Conservation (phyloP, 2,888 invertebrate genomes). For the Asteroscopus sphinx region DNA sequence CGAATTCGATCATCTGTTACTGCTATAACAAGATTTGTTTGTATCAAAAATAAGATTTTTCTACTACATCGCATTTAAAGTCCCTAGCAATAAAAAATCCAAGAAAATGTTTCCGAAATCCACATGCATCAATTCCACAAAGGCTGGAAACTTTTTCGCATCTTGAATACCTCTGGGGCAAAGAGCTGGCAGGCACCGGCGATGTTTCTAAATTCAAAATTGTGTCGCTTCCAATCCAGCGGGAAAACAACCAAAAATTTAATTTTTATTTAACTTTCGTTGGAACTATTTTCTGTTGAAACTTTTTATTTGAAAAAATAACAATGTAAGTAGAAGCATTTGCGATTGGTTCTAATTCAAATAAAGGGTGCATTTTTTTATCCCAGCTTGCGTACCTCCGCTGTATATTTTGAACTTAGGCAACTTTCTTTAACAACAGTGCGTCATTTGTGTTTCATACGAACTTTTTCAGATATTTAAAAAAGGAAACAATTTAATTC, state of each 20-base stretch:
- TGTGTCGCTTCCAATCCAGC: constrained; percentile 16
- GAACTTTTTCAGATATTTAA: neutral
- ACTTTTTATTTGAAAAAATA: neutral
- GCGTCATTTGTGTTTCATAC: constrained; percentile 15
- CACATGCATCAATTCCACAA: constrained; percentile 18
- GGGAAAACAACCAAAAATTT: constrained; percentile 28
- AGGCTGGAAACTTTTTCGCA: constrained; percentile 20
- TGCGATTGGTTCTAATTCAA: too few relatives aligned
- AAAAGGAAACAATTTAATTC: constrained; percentile 29
- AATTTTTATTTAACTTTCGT: constrained; percentile 3
- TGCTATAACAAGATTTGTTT: too few relatives aligned
- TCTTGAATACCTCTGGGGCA: constrained; percentile 3
- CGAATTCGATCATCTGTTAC: too few relatives aligned
- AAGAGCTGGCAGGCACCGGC: constrained; percentile 6
- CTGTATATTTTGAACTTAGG: neutral
- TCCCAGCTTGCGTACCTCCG: too few relatives aligned
- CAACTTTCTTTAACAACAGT: constrained; percentile 4
- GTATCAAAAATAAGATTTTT: constrained; percentile 8
- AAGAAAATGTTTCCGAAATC: constrained; percentile 16
- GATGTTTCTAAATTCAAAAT: constrained; percentile 43
- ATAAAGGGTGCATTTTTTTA: too few relatives aligned
- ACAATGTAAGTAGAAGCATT: too few relatives aligned
- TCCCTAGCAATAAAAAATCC: constrained; percentile 6
- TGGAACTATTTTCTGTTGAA: neutral
- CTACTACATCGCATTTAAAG: constrained; percentile 5